Percentiles rank a stretch among this genome's conserved stretches.
These are phyloP conservation scores for Caerostris extrusa DNA, from an alignment of 1,140 invertebrate species.

Conservation along the genomic window DNA sequence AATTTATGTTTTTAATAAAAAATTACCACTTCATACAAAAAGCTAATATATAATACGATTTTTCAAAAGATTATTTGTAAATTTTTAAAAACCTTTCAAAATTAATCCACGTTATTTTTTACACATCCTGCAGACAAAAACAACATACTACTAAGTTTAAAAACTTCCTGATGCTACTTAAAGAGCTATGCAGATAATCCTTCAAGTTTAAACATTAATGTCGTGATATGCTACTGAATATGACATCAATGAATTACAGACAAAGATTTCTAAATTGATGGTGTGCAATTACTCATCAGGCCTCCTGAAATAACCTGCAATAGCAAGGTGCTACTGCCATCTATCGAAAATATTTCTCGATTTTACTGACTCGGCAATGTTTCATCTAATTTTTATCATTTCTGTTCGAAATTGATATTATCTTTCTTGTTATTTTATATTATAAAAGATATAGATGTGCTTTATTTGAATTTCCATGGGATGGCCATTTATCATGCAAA, in stretches of 20 bases:
- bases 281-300: neutral
- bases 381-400: neutral
- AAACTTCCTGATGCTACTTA: too few relatives aligned
- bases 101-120: too few relatives aligned
- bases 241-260: neutral
- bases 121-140: too few relatives aligned
- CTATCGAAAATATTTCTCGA: constrained; percentile 34
- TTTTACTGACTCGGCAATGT: neutral
- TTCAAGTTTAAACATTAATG: neutral
- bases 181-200: too few relatives aligned
- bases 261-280: constrained; percentile 1
- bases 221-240: neutral
- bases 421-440: neutral
- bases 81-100: too few relatives aligned
- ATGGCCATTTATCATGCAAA: neutral
- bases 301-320: neutral
- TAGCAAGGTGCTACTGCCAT: constrained; percentile 44
- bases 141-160: too few relatives aligned
- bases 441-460: neutral
- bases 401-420: neutral
- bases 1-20: too few relatives aligned
- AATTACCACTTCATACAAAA: too few relatives aligned
- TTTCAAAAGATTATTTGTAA: too few relatives aligned
- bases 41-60: too few relatives aligned
- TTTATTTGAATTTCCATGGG: constrained; percentile 23